A percentile compares a stretch with the other conserved stretches of the same genome.
Evolutionary conservation across 2,113 vertebrate genomes (phyloP).

Genomic region (Muntiacus muntjak): DNA sequence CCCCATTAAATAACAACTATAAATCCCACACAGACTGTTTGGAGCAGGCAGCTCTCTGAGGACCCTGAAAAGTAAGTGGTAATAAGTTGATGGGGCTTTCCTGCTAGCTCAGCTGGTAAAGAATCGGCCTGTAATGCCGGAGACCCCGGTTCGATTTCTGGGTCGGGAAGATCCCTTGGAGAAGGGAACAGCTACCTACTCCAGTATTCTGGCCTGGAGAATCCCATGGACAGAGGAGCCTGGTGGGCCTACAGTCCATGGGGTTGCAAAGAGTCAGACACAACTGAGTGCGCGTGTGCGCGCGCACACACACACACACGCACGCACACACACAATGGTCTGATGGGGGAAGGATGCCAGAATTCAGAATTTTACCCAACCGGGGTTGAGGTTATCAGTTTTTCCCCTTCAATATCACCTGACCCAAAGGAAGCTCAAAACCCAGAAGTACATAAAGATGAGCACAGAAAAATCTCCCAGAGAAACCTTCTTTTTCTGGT

Average conservation of each 20-base stretch:
- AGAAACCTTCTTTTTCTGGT: not conserved
- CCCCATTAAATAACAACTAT: not conserved
- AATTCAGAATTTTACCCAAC: not conserved
- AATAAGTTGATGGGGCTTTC: not conserved
- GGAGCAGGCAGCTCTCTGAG: not conserved
- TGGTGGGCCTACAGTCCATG: not conserved
- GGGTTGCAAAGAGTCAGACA: not conserved
- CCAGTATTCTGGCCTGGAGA: not conserved
- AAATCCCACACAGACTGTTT: not conserved
- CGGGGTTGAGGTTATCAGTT: not conserved
- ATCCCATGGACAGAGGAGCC: not conserved
- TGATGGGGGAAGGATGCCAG: not conserved
- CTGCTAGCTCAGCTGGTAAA: not conserved
- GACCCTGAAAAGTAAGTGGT: not conserved
- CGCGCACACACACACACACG: rapidly evolving
- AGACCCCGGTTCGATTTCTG: not conserved
- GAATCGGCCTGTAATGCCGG: not conserved
- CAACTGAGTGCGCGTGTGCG: rapidly evolving
- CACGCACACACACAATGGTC: not conserved
- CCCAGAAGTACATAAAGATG: not conserved
- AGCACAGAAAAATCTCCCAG: not conserved
- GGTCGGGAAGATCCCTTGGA: not conserved
- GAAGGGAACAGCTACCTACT: not conserved
- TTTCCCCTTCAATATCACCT: not conserved
- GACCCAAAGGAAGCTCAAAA: not conserved